Evolutionary conservation across 2,113 vertebrate species (phyloP).

Genomic region (Paracanthobrama guichenoti): DNA sequence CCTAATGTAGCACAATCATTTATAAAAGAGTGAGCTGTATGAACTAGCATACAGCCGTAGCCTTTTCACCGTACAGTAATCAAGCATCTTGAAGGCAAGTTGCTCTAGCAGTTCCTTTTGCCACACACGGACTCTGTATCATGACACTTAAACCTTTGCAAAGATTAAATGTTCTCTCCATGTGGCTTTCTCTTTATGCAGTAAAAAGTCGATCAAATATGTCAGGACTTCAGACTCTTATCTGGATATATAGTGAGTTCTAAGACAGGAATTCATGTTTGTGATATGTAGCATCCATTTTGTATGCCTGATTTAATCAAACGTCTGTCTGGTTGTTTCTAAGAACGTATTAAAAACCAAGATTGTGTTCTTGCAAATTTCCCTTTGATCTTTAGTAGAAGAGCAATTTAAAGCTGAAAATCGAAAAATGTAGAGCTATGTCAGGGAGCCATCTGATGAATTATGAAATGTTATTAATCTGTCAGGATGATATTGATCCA

Average conservation of each 20-base stretch:
- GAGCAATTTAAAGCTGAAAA: constrained; percentile 8
- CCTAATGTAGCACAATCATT: background rate
- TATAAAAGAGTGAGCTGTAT: background rate
- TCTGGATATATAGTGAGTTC: background rate
- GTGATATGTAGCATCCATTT: background rate
- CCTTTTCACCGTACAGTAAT: background rate
- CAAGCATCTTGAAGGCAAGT: background rate
- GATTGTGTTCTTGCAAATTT: background rate
- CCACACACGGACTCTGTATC: background rate
- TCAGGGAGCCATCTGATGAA: constrained; percentile 19
- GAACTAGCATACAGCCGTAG: background rate
- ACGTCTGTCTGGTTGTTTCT: background rate
- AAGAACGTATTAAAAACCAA: background rate
- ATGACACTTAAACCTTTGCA: background rate
- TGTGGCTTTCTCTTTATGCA: background rate
- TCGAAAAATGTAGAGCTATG: background rate
- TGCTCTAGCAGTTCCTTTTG: no score
- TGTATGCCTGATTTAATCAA: background rate
- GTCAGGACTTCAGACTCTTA: background rate
- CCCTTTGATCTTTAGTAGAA: constrained; percentile 1
- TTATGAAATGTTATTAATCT: constrained; percentile 27
- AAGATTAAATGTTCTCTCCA: background rate
- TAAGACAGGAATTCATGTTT: background rate
- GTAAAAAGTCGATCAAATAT: background rate
- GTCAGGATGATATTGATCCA: constrained; percentile 32